These are phyloP conservation scores for Pocillopora verrucosa DNA, from an alignment of 64 coral and sea anemone genomes.

Conservation along the genomic window DNA sequence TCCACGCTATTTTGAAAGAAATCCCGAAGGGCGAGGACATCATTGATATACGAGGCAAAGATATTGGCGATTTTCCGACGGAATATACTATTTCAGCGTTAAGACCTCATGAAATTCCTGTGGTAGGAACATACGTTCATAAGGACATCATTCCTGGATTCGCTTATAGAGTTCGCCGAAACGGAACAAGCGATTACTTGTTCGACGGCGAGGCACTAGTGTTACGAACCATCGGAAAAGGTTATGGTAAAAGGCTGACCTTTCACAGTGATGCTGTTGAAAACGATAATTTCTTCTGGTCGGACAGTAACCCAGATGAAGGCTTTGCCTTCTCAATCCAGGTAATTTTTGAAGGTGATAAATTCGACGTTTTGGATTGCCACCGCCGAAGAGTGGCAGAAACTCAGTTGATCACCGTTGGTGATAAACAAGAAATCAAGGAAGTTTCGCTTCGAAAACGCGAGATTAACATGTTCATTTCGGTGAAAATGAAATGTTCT, in stretches of 20 bases:
- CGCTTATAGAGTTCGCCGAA: constrained; percentile 61
- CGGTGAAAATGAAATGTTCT: constrained; percentile 25
- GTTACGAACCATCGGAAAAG: constrained; percentile 53
- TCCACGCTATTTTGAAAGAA: constrained; percentile 42
- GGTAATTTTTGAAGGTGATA: constrained; percentile 44
- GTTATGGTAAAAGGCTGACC: constrained; percentile 87
- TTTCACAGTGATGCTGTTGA: constrained; percentile 73
- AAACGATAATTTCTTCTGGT: constrained; percentile 93
- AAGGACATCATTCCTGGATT: constrained; percentile 65
- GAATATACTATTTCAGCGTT: constrained; percentile 71
- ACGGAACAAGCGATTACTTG: constrained; percentile 61
- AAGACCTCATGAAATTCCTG: constrained; percentile 69
- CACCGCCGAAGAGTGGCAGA: constrained; percentile 14
- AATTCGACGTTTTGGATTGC: constrained; percentile 63
- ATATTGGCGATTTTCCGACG: constrained; percentile 86
- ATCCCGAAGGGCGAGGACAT: constrained; percentile 48
- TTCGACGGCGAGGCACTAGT: constrained; percentile 71
- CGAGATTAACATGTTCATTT: not conserved
- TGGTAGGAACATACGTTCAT: constrained; percentile 74
- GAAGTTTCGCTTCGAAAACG: not conserved
- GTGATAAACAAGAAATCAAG: constrained; percentile 10
- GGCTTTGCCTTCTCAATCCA: constrained; percentile 80
- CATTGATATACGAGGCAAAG: constrained; percentile 53
- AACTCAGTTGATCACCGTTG: not conserved
- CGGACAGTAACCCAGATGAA: constrained; percentile 78